Conservation (phyloP, 2,113 vertebrate genomes). For the Microcebus tavaratra region DNA sequence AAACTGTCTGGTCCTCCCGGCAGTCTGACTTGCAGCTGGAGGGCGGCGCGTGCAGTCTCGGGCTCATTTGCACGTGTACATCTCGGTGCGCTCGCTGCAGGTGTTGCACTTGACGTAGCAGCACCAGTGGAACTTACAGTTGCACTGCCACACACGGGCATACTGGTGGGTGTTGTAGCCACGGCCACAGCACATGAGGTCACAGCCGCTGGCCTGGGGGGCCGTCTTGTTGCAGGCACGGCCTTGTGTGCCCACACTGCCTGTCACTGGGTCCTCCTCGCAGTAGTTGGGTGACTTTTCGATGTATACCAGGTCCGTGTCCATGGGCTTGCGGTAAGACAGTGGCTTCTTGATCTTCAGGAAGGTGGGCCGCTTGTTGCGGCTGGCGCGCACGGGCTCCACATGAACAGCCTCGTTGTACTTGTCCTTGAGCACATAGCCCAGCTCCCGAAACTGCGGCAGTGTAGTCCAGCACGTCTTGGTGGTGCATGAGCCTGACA, state of each 20-base stretch:
- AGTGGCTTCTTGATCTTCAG: constrained; percentile 97
- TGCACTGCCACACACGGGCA: constrained; percentile 98
- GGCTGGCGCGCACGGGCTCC: constrained; percentile 94
- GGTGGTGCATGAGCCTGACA: constrained; percentile 97
- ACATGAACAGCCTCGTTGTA: constrained; percentile 96
- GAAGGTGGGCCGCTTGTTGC: constrained; percentile 96
- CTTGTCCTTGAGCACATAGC: constrained; percentile 97
- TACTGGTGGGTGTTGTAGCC: constrained; percentile 99
- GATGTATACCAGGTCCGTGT: constrained; percentile 97
- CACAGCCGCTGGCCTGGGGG: constrained; percentile 94
- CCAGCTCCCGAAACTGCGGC: constrained; percentile 97
- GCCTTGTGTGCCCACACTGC: constrained; percentile 95
- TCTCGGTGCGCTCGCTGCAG: constrained; percentile 98
- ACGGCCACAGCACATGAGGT: constrained; percentile 98
- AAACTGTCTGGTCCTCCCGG: rapidly evolving
- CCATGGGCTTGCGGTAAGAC: constrained; percentile 97
- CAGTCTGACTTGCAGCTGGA: rapidly evolving
- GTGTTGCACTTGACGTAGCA: constrained; percentile 99
- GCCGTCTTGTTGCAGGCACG: constrained; percentile 97
- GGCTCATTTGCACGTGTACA: constrained; percentile 95
- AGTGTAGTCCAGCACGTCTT: constrained; percentile 99
- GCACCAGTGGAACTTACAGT: constrained; percentile 99
- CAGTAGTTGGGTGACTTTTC: constrained; percentile 99
- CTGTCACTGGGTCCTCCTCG: constrained; percentile 93
- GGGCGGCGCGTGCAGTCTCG: rapidly evolving